These are phyloP conservation scores for Callipepla californica DNA, from an alignment of 2,113 vertebrate genomes.

Conservation along the genomic window DNA sequence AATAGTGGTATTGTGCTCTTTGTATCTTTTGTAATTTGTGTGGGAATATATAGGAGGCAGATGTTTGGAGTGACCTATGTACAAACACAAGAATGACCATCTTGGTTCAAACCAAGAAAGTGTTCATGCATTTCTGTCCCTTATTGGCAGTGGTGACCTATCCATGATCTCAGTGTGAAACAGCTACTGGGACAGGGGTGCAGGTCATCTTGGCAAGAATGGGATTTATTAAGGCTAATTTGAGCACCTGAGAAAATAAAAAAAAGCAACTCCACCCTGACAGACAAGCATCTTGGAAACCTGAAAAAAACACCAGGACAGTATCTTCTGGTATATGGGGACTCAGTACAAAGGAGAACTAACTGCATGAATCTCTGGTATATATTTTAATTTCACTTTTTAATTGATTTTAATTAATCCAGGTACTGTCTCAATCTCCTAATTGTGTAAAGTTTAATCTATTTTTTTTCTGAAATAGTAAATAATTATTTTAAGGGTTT, in stretches of 20 bases:
- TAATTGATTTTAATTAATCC: neutral
- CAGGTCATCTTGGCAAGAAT: neutral
- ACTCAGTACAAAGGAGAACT: neutral
- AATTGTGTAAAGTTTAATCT: neutral
- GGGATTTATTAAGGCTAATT: neutral
- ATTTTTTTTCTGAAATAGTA: neutral
- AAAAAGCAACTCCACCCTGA: neutral
- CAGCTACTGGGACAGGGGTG: neutral
- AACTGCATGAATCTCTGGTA: neutral
- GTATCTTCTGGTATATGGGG: neutral
- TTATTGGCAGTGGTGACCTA: neutral
- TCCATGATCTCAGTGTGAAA: neutral
- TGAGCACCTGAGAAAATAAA: neutral
- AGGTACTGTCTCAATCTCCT: neutral
- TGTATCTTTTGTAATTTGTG: too few relatives aligned
- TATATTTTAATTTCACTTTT: neutral
- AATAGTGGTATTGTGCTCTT: too few relatives aligned
- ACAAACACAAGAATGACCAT: neutral
- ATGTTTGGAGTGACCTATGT: too few relatives aligned
- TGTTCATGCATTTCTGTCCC: neutral
- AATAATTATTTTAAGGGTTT: neutral
- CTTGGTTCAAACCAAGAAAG: neutral
- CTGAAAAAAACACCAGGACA: neutral
- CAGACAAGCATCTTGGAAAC: neutral
- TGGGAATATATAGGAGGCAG: too few relatives aligned